Conservation (phyloP, 2,113 vertebrate species). For the Herpetotheres cachinnans region DNA sequence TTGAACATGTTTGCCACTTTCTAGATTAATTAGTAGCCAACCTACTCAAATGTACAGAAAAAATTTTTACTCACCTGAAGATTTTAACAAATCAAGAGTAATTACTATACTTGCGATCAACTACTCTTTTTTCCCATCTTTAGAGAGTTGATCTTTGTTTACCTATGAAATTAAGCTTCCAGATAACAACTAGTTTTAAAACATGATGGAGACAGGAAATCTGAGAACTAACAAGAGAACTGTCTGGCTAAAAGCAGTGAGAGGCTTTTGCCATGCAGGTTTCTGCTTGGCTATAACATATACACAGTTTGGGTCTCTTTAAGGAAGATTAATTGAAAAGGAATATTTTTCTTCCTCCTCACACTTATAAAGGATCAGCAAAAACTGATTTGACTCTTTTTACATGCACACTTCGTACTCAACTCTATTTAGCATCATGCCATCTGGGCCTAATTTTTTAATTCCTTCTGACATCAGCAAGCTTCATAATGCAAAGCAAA, state of each 20-base stretch:
- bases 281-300: neutral
- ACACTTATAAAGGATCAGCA: conserved; percentile 26
- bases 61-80: fast-evolving
- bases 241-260: neutral
- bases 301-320: neutral
- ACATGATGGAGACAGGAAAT: neutral
- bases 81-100: neutral
- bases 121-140: neutral
- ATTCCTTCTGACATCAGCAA: conserved; percentile 34
- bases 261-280: neutral
- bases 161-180: neutral
- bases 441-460: conserved; percentile 34
- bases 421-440: conserved; percentile 45
- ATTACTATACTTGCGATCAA: neutral
- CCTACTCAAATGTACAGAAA: neutral
- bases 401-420: neutral
- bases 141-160: neutral
- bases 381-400: conserved; percentile 33
- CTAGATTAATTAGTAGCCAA: neutral
- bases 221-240: neutral
- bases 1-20: neutral
- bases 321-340: neutral
- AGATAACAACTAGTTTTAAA: neutral
- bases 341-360: conserved; percentile 18
- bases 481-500: conserved; percentile 31